phyloP scores from a whole-genome alignment of 2,113 vertebrate species.

The Protobothrops mucrosquamatus region DNA sequence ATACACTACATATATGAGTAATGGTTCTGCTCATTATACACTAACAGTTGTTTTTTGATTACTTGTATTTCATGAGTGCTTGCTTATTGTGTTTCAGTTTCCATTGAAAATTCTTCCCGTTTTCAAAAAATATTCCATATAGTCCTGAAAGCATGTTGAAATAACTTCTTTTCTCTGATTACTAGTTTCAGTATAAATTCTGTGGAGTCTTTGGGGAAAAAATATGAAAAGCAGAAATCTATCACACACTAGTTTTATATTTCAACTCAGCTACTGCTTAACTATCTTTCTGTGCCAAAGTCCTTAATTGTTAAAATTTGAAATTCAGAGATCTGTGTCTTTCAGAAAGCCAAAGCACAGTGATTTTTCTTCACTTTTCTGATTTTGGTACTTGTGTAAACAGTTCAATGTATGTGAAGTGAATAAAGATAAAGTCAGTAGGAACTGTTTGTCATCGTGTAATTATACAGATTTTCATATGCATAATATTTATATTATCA shows the following conservation, averaged over 20 bases:
- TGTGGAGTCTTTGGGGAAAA: background rate
- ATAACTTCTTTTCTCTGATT: background rate
- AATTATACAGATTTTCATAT: background rate
- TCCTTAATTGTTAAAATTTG: background rate
- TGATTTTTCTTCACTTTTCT: background rate
- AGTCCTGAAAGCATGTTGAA: background rate
- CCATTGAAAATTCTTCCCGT: background rate
- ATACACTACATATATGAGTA: background rate
- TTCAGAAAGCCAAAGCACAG: background rate
- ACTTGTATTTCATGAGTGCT: background rate
- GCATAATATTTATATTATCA: background rate
- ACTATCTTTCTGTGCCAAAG: background rate
- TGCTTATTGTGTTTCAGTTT: background rate
- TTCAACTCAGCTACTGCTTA: slow-evolving; percentile 6
- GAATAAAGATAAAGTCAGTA: no score
- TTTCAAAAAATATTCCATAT: background rate
- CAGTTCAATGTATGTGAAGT: no score
- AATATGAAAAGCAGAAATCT: background rate
- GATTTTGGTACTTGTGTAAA: background rate
- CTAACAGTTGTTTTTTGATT: background rate
- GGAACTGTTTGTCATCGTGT: background rate
- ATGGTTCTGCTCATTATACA: background rate
- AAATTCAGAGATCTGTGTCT: no score
- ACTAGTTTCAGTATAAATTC: background rate
- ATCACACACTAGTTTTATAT: background rate